These are phyloP conservation scores for Machaerirhynchus nigripectus DNA, from an alignment of 2,113 vertebrate species.

Conservation along the genomic window DNA sequence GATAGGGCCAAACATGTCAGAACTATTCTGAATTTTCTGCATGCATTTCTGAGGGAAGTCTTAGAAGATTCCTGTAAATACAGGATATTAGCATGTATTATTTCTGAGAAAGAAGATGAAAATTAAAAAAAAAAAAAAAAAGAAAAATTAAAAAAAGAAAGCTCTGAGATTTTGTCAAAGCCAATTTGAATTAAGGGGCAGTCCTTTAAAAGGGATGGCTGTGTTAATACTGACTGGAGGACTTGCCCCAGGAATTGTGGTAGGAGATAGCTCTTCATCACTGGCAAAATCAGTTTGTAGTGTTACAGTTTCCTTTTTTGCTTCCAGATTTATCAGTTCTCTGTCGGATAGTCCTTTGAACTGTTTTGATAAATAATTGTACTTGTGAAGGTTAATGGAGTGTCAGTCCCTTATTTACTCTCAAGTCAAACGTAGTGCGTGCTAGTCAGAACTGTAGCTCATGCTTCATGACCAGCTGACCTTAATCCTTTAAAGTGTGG, in stretches of 20 bases:
- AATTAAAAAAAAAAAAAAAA: neutral
- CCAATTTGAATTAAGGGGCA: neutral
- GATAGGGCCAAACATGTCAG: neutral
- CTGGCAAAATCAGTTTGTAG: neutral
- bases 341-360: slow-evolving; percentile 25
- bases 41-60: neutral
- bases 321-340: slow-evolving; percentile 28
- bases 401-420: slow-evolving; percentile 62
- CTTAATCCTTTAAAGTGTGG: slow-evolving; percentile 53
- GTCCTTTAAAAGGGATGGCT: neutral
- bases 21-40: neutral
- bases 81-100: neutral
- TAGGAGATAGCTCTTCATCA: slow-evolving; percentile 9
- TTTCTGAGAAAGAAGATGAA: neutral
- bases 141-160: neutral
- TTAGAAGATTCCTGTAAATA: neutral
- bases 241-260: neutral
- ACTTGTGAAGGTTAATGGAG: slow-evolving; percentile 69
- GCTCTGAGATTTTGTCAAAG: neutral
- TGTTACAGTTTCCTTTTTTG: neutral
- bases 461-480: slow-evolving; percentile 47
- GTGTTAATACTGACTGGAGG: neutral
- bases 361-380: slow-evolving; percentile 71
- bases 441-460: slow-evolving; percentile 54
- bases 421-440: slow-evolving; percentile 33